Conservation (phyloP, 2,797 vertebrate genomes). For the Synaphobranchus kaupii region DNA sequence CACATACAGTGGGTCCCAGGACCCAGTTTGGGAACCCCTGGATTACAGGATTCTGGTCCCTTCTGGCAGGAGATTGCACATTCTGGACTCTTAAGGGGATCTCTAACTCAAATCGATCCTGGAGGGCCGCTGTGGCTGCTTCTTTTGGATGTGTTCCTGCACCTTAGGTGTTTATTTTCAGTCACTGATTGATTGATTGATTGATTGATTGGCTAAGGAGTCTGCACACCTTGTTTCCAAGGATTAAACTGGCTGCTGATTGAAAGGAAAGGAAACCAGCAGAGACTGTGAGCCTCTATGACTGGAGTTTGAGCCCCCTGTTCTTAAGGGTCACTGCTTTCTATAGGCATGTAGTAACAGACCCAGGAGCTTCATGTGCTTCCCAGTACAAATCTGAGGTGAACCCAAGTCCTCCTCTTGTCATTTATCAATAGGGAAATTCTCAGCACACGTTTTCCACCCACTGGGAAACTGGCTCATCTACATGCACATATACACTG, state of each 20-base stretch:
- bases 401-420: background rate
- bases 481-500: background rate
- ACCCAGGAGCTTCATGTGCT: background rate
- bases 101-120: background rate
- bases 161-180: background rate
- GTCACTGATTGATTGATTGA: background rate
- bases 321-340: no score
- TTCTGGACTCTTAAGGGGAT: background rate
- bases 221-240: background rate
- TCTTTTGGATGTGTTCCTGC: background rate
- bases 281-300: no score
- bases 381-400: background rate
- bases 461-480: background rate
- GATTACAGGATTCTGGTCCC: background rate
- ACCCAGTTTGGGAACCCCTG: no score
- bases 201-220: background rate
- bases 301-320: background rate
- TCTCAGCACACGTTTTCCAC: background rate
- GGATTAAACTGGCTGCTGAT: background rate
- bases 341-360: background rate
- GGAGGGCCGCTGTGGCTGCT: background rate
- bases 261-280: background rate
- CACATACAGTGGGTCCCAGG: no score
- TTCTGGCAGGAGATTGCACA: background rate
- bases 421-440: background rate